These are phyloP conservation scores for Takifugu rubripes DNA, from an alignment of 2,797 vertebrate genomes.

Conservation along the genomic window DNA sequence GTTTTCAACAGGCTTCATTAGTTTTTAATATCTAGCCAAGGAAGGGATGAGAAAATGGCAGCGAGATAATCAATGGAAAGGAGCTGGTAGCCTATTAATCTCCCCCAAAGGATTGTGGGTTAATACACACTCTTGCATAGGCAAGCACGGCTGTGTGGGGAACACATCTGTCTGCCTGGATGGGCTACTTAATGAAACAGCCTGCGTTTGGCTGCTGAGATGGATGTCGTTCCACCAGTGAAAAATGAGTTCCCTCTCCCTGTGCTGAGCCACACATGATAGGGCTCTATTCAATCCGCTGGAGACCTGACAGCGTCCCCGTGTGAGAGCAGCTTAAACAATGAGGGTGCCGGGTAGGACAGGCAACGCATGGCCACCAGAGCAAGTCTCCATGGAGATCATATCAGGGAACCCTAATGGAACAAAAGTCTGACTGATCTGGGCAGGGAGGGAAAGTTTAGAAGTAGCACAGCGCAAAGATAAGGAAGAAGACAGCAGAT, in stretches of 20 bases:
- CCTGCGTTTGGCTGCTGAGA: conserved; percentile 69
- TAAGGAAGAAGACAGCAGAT: conserved; percentile 54
- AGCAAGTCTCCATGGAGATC: conserved; percentile 76
- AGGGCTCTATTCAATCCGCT: conserved; percentile 64
- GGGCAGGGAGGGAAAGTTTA: conserved; percentile 63
- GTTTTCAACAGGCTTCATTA: conserved; percentile 80
- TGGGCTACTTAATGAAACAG: conserved; percentile 83
- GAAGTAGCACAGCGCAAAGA: conserved; percentile 68
- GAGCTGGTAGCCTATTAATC: conserved; percentile 79
- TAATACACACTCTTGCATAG: conserved; percentile 77
- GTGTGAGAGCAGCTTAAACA: conserved; percentile 64
- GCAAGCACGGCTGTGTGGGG: conserved; percentile 75
- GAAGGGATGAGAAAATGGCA: conserved; percentile 69
- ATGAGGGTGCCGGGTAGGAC: conserved; percentile 69
- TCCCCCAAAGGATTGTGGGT: conserved; percentile 78
- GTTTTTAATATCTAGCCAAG: conserved; percentile 80
- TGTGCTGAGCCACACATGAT: conserved; percentile 62
- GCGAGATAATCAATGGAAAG: conserved; percentile 82
- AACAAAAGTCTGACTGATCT: conserved; percentile 73
- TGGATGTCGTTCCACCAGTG: conserved; percentile 70
- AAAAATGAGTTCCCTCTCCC: conserved; percentile 73
- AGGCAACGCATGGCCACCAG: conserved; percentile 70
- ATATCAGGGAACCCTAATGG: conserved; percentile 76
- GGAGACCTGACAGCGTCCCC: conserved; percentile 62
- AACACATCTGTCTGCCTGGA: conserved; percentile 79